These are phyloP conservation scores for Tetragonisca angustula DNA, from an alignment of 2,888 invertebrate species.

Conservation along the genomic window DNA sequence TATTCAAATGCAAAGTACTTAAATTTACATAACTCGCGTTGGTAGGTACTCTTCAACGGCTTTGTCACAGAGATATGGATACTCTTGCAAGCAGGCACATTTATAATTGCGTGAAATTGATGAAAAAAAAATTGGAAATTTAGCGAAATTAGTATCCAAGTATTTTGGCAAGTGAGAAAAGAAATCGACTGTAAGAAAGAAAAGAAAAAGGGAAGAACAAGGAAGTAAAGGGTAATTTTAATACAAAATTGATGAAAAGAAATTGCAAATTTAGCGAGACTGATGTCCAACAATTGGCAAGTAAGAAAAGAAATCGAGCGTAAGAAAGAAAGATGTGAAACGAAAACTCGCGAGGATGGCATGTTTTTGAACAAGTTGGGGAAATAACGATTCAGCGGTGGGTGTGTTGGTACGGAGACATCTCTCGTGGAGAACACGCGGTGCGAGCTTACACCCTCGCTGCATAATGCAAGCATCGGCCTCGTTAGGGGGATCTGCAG, in stretches of 20 bases:
- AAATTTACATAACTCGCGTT: too few species aligned
- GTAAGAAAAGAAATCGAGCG: background rate
- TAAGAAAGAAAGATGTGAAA: background rate
- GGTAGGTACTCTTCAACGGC: too few species aligned
- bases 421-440: conserved; percentile 51
- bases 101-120: background rate
- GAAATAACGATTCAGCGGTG: conserved; percentile 29
- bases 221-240: too few species aligned
- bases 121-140: background rate
- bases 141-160: background rate
- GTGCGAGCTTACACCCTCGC: conserved; percentile 74
- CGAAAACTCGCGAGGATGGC: background rate
- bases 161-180: too few species aligned
- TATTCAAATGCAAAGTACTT: too few species aligned
- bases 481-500: conserved; percentile 82
- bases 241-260: background rate
- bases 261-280: background rate
- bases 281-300: too few species aligned
- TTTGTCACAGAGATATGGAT: too few species aligned
- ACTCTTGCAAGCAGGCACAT: too few species aligned
- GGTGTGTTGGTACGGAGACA: conserved; percentile 38
- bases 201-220: background rate
- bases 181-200: background rate
- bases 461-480: conserved; percentile 70
- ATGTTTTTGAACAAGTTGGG: conserved; percentile 21